Evolutionary conservation across 1,140 invertebrate species (phyloP).

Genomic region (Argopecten irradians): DNA sequence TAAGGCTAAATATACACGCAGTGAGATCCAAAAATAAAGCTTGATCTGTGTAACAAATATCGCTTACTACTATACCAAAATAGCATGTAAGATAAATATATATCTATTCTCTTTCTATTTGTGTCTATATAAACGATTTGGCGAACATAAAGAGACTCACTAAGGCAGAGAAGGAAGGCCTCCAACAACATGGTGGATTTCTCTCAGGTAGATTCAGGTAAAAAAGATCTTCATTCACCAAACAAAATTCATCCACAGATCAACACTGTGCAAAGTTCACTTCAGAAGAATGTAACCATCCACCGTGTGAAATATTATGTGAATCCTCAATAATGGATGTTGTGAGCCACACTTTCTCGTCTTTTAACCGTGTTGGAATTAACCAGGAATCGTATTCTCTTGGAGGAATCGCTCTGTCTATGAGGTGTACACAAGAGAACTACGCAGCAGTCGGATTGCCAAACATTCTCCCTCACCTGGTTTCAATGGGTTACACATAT

Average conservation of each 20-base stretch:
- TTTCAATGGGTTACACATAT: not conserved
- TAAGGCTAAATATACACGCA: not conserved
- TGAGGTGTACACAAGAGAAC: not conserved
- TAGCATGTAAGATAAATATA: conserved; percentile 22
- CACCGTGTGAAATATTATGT: not conserved
- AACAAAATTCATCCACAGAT: not conserved
- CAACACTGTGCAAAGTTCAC: not conserved
- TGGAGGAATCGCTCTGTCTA: not conserved
- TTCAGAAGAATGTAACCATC: not conserved
- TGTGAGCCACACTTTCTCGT: not conserved
- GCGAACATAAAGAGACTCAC: conserved; percentile 6
- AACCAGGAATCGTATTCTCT: not conserved
- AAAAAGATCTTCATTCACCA: not conserved
- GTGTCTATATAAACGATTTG: not conserved
- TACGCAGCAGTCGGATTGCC: conserved; percentile 6
- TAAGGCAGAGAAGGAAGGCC: not conserved
- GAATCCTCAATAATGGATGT: not conserved
- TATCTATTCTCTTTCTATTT: conserved; percentile 18
- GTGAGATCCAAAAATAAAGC: not conserved
- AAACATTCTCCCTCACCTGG: not conserved
- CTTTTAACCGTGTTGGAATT: not conserved
- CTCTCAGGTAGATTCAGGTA: not conserved
- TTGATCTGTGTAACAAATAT: conserved; percentile 8
- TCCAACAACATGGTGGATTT: not conserved
- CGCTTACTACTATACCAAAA: conserved; percentile 21